Conservation (phyloP, 2,888 invertebrate species). For the Acleris cristana region DNA sequence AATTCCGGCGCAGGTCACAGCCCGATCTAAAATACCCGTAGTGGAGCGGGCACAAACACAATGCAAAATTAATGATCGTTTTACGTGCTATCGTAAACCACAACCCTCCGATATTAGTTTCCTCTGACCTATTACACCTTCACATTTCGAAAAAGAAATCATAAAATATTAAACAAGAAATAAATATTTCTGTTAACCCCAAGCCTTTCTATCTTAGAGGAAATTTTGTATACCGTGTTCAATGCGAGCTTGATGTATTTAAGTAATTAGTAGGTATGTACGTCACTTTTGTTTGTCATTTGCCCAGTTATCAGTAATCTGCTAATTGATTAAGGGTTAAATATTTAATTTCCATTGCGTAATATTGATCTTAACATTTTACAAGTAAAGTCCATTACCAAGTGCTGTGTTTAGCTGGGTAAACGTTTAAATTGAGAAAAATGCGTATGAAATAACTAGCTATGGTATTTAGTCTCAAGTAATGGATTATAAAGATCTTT, state of each 20-base stretch:
- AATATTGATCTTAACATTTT: not conserved
- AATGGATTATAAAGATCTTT: no score
- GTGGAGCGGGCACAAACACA: constrained; percentile 51
- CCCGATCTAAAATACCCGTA: constrained; percentile 41
- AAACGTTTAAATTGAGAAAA: no score
- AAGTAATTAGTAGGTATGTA: no score
- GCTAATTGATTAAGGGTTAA: not conserved
- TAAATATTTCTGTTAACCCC: no score
- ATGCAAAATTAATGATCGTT: constrained; percentile 66
- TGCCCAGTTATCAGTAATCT: not conserved
- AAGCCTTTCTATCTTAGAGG: no score
- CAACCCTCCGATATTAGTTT: constrained; percentile 55
- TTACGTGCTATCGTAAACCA: constrained; percentile 64
- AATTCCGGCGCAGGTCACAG: constrained; percentile 54
- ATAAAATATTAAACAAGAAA: no score
- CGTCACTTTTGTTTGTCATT: not conserved
- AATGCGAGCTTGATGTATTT: no score
- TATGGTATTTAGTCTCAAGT: no score
- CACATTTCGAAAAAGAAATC: no score
- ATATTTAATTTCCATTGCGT: not conserved
- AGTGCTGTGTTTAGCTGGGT: no score
- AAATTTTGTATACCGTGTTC: no score
- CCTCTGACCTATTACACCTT: constrained; percentile 39
- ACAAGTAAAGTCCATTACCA: not conserved
- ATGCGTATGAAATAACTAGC: no score